These are phyloP conservation scores for Benthosema pterotum DNA, from an alignment of 2,797 vertebrate species.

Conservation along the genomic window DNA sequence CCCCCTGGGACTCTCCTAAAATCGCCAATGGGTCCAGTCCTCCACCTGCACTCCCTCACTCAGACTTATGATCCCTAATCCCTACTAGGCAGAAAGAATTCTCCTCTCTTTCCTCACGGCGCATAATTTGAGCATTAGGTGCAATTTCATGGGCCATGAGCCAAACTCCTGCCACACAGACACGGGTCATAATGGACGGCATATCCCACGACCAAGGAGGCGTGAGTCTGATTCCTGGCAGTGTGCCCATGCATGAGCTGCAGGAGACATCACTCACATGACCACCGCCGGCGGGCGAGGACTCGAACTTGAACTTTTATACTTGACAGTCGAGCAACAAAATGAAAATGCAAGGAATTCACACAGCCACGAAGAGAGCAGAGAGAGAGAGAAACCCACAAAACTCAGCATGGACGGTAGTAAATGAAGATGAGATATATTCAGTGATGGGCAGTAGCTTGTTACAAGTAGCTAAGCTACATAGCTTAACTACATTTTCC, in stretches of 20 bases:
- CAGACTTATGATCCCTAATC: conserved; percentile 66
- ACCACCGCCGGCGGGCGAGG: conserved; percentile 49
- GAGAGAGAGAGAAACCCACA: conserved; percentile 3
- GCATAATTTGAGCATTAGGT: conserved; percentile 67
- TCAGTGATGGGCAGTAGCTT: too few relatives aligned
- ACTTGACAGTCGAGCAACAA: neutral
- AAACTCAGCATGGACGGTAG: neutral
- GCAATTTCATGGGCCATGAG: conserved; percentile 58
- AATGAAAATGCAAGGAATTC: too few relatives aligned
- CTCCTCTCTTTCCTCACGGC: conserved; percentile 59
- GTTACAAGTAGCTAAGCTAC: too few relatives aligned
- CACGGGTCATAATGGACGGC: conserved; percentile 57
- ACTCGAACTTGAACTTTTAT: conserved; percentile 47
- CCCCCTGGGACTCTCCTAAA: too few relatives aligned
- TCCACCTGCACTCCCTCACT: conserved; percentile 52
- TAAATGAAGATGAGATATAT: neutral
- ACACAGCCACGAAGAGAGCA: too few relatives aligned
- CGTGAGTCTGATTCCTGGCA: conserved; percentile 61
- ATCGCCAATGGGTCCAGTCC: too few relatives aligned
- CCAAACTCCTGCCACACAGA: conserved; percentile 58
- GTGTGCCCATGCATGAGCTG: conserved; percentile 50
- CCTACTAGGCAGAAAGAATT: conserved; percentile 67
- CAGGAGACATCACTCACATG: conserved; percentile 60
- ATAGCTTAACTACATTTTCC: too few relatives aligned
- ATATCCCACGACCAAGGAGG: conserved; percentile 50